Base-by-base conservation (phyloP, 1,140 invertebrate species). In the Drosophila varians region DNA sequence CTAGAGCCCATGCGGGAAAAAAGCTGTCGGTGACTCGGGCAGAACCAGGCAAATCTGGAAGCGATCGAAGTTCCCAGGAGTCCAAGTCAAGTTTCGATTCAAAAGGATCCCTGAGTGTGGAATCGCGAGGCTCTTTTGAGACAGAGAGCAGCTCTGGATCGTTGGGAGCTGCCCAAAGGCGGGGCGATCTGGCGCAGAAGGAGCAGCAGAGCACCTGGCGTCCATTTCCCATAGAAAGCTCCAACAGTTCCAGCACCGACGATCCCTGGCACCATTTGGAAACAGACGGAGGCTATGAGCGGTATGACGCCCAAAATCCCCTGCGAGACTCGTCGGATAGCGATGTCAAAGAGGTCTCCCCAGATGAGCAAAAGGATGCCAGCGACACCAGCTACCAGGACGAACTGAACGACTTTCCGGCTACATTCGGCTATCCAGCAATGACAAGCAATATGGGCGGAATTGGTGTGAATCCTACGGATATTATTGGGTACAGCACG, bases 201-300 rank as follows among this genome's bases (percentile, higher is more conserved):
- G 94, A 95, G 77, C 90, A 95, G 38, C 95, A 94, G 90, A 94
- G 95, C n/a, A 96, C 95, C 1, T 96, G 95, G 95, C 93, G 94
- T 74, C 94, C 95, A 1, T 96, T 96, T 82, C 94, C 96, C n/a
- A 93, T 96, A 5, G 96, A 95, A 79, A 95, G 95, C 72, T 96
- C 95, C 0, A 95, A 94, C 11, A 95, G 94, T 49, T 96, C 95
- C 1, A 96, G 96, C 90, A 93, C 96, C 26, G 96, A 97, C 90
- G 96, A 96, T 86, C 95, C 94, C 7, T 95, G 95, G 92, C 93
- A 95, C 58, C 94, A 95, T 16, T 94, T 94, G 49, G 95, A 96
- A 90, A 94, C 95, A 28, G 94, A 94, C 60, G 79, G 79, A 0
- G 92, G 92, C 14, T 94, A 93, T 72, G 94, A 94, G 77, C 92